phyloP scores from a whole-genome alignment of 2,888 invertebrate species.

The Drosophila rellima region DNA sequence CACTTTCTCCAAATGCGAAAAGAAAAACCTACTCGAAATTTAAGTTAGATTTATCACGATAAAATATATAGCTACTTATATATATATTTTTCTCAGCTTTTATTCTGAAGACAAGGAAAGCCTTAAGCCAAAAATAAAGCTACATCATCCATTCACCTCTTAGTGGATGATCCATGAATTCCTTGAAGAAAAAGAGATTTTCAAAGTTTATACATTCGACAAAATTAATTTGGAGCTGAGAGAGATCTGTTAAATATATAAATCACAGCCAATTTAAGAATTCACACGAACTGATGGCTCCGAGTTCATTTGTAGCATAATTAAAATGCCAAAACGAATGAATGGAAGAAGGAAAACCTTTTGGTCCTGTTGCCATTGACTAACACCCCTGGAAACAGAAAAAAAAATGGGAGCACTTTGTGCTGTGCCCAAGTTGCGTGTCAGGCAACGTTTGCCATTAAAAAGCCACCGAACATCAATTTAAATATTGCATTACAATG shows the following conservation, averaged over 20 bases:
- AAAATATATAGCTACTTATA: too few relatives aligned
- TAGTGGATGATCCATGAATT: too few relatives aligned
- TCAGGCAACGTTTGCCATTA: constrained; percentile 61
- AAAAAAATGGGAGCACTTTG: constrained; percentile 35
- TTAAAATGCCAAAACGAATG: constrained; percentile 49
- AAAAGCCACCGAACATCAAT: constrained; percentile 78
- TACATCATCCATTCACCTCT: too few relatives aligned
- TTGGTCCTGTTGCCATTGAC: constrained; percentile 16
- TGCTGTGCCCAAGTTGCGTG: constrained; percentile 59
- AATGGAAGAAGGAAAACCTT: constrained; percentile 22
- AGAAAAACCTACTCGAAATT: too few relatives aligned
- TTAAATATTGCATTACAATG: constrained; percentile 81
- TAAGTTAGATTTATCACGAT: too few relatives aligned
- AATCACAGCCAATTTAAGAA: constrained; percentile 7
- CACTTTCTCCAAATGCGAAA: too few relatives aligned
- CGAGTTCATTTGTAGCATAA: constrained; percentile 37
- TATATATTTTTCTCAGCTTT: too few relatives aligned
- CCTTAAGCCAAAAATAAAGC: too few relatives aligned
- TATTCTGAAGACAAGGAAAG: too few relatives aligned
- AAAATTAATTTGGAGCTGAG: background rate
- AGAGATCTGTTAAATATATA: constrained; percentile 1
- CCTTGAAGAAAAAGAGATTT: background rate
- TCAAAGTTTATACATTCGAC: background rate
- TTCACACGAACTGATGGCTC: constrained; percentile 41
- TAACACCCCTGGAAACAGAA: constrained; percentile 39